Evolutionary conservation across 2,797 vertebrate species (phyloP).

Genomic region (Coracias cyanogaster): DNA sequence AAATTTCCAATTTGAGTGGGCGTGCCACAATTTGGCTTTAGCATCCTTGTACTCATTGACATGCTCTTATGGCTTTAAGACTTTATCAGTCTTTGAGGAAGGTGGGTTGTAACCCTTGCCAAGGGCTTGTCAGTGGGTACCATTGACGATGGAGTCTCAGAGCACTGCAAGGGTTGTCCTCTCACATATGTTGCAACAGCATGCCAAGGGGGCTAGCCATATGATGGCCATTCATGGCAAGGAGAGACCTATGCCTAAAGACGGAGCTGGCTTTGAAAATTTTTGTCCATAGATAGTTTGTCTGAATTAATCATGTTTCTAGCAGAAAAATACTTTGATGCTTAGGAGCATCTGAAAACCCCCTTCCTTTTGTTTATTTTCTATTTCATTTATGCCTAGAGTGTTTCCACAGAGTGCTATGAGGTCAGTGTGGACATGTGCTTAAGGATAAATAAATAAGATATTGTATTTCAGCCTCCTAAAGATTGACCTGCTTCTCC

Average conservation of each 20-base stretch:
- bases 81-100: neutral
- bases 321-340: neutral
- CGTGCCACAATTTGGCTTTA: accelerated
- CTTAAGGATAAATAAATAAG: neutral
- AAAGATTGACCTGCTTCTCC: neutral
- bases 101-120: neutral
- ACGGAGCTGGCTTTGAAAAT: neutral
- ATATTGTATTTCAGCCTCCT: neutral
- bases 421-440: neutral
- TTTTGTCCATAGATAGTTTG: neutral
- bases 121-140: neutral
- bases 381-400: neutral
- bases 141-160: neutral
- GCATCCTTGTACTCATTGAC: neutral
- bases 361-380: neutral
- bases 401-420: neutral
- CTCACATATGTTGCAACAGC: neutral
- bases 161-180: neutral
- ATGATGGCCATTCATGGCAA: neutral
- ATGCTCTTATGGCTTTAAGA: neutral
- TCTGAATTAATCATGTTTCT: neutral
- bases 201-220: neutral
- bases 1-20: neutral
- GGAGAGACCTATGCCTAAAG: neutral
- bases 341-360: neutral